phyloP scores from a whole-genome alignment of 1,140 invertebrate species.

The Listronotus oregonensis region DNA sequence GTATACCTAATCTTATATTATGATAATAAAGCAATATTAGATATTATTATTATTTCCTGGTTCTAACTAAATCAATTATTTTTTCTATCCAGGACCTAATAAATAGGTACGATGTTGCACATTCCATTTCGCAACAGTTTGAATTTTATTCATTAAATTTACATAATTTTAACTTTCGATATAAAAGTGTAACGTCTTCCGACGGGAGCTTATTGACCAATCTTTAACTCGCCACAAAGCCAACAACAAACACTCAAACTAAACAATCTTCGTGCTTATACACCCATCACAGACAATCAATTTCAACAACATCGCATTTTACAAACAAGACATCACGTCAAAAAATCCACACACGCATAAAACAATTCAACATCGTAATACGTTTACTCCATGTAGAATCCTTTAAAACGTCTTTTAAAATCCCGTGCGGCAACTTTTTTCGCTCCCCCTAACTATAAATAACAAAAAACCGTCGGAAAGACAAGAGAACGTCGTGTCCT shows the following conservation, averaged over 20 bases:
- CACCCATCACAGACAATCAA: conserved; percentile 20
- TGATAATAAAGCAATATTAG: too few species aligned
- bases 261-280: conserved; percentile 7
- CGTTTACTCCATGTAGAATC: conserved; percentile 30
- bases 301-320: conserved; percentile 31
- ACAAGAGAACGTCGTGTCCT: conserved; percentile 36
- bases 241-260: conserved; percentile 16
- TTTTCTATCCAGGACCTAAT: too few species aligned
- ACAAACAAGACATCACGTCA: conserved; percentile 50
- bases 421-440: conserved; percentile 22
- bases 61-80: too few species aligned
- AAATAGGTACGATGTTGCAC: too few species aligned
- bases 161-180: too few species aligned
- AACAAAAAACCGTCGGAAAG: conserved; percentile 44
- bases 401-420: conserved; percentile 21
- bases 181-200: too few species aligned
- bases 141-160: too few species aligned
- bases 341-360: conserved; percentile 40
- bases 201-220: neutral
- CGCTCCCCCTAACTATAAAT: conserved; percentile 44
- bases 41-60: too few species aligned
- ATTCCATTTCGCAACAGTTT: too few species aligned
- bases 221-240: neutral
- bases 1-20: too few species aligned
- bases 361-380: conserved; percentile 35